These are phyloP conservation scores for Henicopernis longicauda DNA, from an alignment of 2,113 vertebrate species.

Conservation along the genomic window DNA sequence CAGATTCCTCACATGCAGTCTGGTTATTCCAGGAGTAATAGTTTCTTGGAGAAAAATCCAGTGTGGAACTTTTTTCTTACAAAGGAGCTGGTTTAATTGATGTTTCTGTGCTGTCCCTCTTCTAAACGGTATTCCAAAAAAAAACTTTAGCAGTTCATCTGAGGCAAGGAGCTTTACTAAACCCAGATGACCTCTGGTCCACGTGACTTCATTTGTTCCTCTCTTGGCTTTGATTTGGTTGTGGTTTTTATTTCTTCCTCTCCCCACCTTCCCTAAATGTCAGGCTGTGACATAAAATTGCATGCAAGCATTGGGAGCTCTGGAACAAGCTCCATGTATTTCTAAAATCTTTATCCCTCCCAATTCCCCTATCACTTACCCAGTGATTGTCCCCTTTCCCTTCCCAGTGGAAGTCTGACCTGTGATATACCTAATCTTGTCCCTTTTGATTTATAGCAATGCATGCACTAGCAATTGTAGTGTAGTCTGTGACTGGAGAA, in stretches of 20 bases:
- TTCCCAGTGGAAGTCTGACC: constrained; percentile 30
- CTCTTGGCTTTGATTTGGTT: constrained; percentile 67
- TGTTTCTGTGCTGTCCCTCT: constrained; percentile 39
- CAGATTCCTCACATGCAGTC: background rate
- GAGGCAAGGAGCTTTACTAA: constrained; percentile 62
- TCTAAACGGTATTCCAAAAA: background rate
- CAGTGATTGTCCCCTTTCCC: constrained; percentile 3
- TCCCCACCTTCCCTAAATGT: constrained; percentile 63
- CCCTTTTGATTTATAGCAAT: constrained; percentile 50
- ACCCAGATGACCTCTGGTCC: constrained; percentile 62
- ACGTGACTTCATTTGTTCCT: constrained; percentile 73
- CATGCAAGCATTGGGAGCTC: constrained; percentile 63
- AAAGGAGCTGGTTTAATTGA: background rate
- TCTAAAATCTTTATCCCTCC: constrained; percentile 11
- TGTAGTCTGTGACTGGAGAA: constrained; percentile 57
- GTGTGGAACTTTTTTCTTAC: background rate
- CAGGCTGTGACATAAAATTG: constrained; percentile 61
- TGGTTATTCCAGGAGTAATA: background rate
- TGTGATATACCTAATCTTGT: constrained; percentile 37
- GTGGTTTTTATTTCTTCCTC: constrained; percentile 53
- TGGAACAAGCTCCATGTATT: constrained; percentile 65
- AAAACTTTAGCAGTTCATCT: background rate
- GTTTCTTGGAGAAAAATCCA: background rate
- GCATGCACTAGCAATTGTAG: constrained; percentile 55
- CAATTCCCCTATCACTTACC: background rate